Conservation (phyloP, 1,140 invertebrate species). For the Dendroctonus valens region DNA sequence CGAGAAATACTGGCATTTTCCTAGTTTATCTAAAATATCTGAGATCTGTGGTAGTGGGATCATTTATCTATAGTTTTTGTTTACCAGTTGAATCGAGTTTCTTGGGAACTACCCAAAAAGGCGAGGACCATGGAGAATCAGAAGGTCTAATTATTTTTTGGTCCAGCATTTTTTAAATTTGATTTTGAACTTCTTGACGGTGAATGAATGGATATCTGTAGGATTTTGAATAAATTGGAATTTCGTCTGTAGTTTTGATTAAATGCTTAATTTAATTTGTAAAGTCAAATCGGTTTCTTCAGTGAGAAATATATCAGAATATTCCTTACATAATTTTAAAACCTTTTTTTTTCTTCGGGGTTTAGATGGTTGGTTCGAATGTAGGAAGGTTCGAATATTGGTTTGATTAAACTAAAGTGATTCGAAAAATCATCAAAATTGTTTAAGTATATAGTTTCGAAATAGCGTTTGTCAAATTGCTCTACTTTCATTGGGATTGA, state of each 20-base stretch:
- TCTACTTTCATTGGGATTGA: constrained; percentile 9
- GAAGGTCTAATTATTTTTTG: neutral
- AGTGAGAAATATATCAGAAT: constrained; percentile 35
- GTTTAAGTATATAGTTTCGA: constrained; percentile 14
- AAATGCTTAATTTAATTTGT: constrained; percentile 39
- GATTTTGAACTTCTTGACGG: constrained; percentile 43
- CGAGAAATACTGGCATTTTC: constrained; percentile 46
- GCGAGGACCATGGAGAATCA: neutral
- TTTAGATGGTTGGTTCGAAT: constrained; percentile 25
- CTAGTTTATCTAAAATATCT: constrained; percentile 33
- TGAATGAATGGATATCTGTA: constrained; percentile 46
- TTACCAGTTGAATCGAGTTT: constrained; percentile 27
- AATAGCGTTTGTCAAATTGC: constrained; percentile 2
- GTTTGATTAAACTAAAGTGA: neutral
- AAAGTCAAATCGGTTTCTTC: constrained; percentile 24
- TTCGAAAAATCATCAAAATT: constrained; percentile 8
- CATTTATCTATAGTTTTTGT: constrained; percentile 7
- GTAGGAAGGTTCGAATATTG: neutral
- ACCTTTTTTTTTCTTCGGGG: constrained; percentile 28
- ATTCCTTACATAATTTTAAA: constrained; percentile 34
- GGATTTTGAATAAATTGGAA: constrained; percentile 44
- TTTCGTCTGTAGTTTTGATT: constrained; percentile 40
- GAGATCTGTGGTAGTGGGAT: constrained; percentile 35
- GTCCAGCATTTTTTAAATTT: constrained; percentile 42
- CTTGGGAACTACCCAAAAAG: constrained; percentile 37